Evolutionary conservation across 2,888 invertebrate genomes (phyloP).

Genomic region (Emmelina monodactyla): DNA sequence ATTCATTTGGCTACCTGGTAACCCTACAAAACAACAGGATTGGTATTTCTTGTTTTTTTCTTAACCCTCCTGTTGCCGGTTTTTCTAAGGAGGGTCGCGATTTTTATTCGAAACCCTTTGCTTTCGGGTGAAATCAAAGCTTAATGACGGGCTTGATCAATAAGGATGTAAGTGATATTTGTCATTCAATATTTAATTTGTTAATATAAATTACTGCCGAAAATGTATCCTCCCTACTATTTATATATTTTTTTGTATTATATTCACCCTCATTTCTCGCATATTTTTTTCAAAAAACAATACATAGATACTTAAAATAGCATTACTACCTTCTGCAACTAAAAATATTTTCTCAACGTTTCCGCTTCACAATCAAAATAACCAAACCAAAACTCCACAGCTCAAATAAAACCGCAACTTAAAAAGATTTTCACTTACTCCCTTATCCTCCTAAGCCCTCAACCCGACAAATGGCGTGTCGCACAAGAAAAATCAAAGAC

Average conservation of each 20-base stretch:
- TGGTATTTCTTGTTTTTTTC: conserved; percentile 39
- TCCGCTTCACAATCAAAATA: too few relatives aligned
- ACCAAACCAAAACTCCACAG: too few relatives aligned
- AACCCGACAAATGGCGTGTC: conserved; percentile 54
- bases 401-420: too few relatives aligned
- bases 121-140: conserved; percentile 49
- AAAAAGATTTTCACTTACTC: conserved; percentile 22
- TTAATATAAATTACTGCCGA: too few relatives aligned
- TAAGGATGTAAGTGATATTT: conserved; percentile 25
- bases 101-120: conserved; percentile 57
- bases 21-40: conserved; percentile 55
- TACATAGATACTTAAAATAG: too few relatives aligned
- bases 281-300: too few relatives aligned
- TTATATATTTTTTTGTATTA: too few relatives aligned
- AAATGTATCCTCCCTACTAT: too few relatives aligned
- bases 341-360: too few relatives aligned
- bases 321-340: too few relatives aligned
- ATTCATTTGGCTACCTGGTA: conserved; percentile 67
- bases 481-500: conserved; percentile 59
- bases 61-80: conserved; percentile 35
- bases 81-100: conserved; percentile 48
- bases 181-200: too few relatives aligned
- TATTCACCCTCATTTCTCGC: too few relatives aligned
- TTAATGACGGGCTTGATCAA: conserved; percentile 30
- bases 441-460: conserved; percentile 17